These are phyloP conservation scores for Aspidiotus rigidus DNA, from an alignment of 2,888 invertebrate species.

Conservation along the genomic window DNA sequence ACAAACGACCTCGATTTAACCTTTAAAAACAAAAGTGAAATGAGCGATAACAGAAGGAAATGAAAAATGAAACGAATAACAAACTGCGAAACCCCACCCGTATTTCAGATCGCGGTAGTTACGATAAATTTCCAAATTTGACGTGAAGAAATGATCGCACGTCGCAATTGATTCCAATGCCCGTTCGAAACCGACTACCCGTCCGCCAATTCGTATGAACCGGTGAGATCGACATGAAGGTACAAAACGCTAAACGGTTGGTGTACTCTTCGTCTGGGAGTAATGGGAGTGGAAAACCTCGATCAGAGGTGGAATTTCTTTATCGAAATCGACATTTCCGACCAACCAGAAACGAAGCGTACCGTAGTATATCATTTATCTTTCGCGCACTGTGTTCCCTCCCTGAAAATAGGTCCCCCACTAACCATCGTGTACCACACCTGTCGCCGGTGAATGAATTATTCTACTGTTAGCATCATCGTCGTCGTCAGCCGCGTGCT, in stretches of 20 bases:
- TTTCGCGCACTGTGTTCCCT: background rate
- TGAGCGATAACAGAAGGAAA: no score
- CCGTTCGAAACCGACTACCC: conserved; percentile 2
- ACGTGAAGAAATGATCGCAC: background rate
- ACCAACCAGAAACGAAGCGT: background rate
- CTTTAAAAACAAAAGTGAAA: no score
- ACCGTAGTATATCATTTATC: background rate
- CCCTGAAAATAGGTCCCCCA: background rate
- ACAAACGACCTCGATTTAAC: no score
- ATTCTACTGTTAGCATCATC: no score
- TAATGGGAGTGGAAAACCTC: background rate
- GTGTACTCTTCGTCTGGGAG: background rate
- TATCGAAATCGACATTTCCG: background rate
- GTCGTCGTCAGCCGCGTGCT: no score
- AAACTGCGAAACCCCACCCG: no score
- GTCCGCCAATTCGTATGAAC: background rate
- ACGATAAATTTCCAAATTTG: background rate
- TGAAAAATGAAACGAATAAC: no score
- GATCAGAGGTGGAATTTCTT: background rate
- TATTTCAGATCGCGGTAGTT: no score
- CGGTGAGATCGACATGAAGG: background rate
- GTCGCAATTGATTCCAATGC: background rate
- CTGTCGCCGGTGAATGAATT: no score
- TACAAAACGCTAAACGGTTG: background rate
- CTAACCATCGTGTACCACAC: background rate